Base-by-base conservation (phyloP, 1,140 invertebrate species). In the Idris sp. region DNA sequence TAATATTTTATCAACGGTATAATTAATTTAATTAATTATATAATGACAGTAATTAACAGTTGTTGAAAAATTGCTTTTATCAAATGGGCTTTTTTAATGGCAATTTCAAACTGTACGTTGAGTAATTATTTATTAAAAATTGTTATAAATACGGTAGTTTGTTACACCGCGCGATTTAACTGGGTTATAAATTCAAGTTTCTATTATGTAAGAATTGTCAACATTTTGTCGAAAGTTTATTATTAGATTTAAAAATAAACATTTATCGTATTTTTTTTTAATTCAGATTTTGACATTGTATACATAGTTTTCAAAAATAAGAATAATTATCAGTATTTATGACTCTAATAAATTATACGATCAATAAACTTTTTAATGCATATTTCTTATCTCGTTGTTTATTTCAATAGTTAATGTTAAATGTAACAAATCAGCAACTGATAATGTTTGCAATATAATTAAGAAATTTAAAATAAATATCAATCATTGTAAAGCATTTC, bases 71-170 rank as follows among this genome's bases (percentile, higher is more conserved):
- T 40, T 19, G 7, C n/a, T 38, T 49, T 49, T 62, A 62, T 62
- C 31, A 31, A 28, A n/a, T n/a, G n/a, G n/a, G n/a, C n/a, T n/a
- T 13, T 16, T 28, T 36, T 48, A 30, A 26, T 4, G 30, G 41
- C 19, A 36, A 48, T 36, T 48, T 13, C 19, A 48, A 13, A n/a
- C n/a, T n/a, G n/a, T 48, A 16, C 30, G 43, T 18, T 26, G 2
- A 36, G 14, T 38, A 59, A 48, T 59, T 59, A 59, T 48, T 59
- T 31, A 58, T n/a, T n/a, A n/a, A 59, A 59, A 59, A 48, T 49
- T 31, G 19, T 33, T 62, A 51, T 51, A 43, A 62, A 43, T 53
- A 35, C 10, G 22, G 61, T 38, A 65, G 61, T n/a, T 65, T 53
- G 48, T 43, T 33, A 25, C 19, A n/a, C 14, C 1, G 11, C 1